These are phyloP conservation scores for Drosophila melanocephala DNA, from an alignment of 2,888 invertebrate genomes.

Conservation along the genomic window DNA sequence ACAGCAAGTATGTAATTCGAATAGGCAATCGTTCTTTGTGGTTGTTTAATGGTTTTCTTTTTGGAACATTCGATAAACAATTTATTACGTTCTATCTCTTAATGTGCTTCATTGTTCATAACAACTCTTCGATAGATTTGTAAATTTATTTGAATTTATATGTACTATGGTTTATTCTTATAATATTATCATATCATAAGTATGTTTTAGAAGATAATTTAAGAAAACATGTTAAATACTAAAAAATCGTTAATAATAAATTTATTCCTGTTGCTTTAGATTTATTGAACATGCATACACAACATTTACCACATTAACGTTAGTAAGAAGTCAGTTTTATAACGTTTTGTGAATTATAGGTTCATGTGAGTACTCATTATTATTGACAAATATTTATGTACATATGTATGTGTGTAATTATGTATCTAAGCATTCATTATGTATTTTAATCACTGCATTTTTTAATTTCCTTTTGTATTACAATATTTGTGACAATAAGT, in stretches of 20 bases:
- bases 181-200: conserved; percentile 31
- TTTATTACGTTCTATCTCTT: conserved; percentile 25
- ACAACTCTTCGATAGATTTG: conserved; percentile 42
- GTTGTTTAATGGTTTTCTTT: conserved; percentile 12
- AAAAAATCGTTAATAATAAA: conserved; percentile 39
- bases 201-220: conserved; percentile 41
- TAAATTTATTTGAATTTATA: conserved; percentile 30
- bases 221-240: conserved; percentile 54
- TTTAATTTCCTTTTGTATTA: conserved; percentile 3
- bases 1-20: conserved; percentile 54
- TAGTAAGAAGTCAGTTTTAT: conserved; percentile 16
- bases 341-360: conserved; percentile 7
- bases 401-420: conserved; percentile 8
- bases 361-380: conserved; percentile 1
- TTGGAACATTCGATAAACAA: conserved; percentile 29
- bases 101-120: conserved; percentile 27
- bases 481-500: conserved; percentile 21
- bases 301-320: conserved; percentile 38
- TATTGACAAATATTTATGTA: conserved; percentile 21
- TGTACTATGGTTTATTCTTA: conserved; percentile 29
- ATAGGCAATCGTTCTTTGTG: conserved; percentile 42
- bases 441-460: not conserved
- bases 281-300: conserved; percentile 49
- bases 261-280: conserved; percentile 20
- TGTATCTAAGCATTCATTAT: not conserved